A percentile compares a stretch with the other conserved stretches of the same genome.
Evolutionary conservation across 1,140 invertebrate genomes (phyloP).

Genomic region (Diplogasteroides magnus): DNA sequence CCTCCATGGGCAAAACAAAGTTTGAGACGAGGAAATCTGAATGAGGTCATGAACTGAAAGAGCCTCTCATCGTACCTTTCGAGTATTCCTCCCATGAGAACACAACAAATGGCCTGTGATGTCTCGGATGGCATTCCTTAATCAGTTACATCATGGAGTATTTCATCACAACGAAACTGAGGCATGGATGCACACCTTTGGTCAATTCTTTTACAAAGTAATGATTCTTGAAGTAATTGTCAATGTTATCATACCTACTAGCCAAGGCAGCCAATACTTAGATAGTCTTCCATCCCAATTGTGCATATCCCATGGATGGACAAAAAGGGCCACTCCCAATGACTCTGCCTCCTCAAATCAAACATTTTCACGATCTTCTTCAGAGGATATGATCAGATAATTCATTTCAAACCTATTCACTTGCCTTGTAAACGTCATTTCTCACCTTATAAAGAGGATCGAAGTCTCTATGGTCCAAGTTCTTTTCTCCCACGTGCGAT

Average conservation of each 20-base stretch:
- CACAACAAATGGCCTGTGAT: slow-evolving; percentile 61
- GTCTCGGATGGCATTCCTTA: slow-evolving; percentile 66
- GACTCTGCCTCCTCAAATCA: slow-evolving; percentile 60
- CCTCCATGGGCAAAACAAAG: slow-evolving; percentile 66
- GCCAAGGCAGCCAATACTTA: slow-evolving; percentile 66
- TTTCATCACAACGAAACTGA: neutral
- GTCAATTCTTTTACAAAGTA: too few relatives aligned
- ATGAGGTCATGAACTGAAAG: neutral
- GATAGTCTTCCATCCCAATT: slow-evolving; percentile 58
- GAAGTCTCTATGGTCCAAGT: slow-evolving; percentile 62
- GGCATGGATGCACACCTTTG: too few relatives aligned
- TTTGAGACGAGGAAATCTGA: slow-evolving; percentile 54
- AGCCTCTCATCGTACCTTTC: slow-evolving; percentile 53
- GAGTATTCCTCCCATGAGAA: slow-evolving; percentile 64
- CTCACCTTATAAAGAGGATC: slow-evolving; percentile 62
- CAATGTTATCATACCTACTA: slow-evolving; percentile 63
- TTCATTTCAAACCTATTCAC: neutral
- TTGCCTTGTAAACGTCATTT: neutral
- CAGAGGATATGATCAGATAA: neutral
- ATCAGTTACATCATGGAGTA: slow-evolving; percentile 10
- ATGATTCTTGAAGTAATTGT: too few relatives aligned
- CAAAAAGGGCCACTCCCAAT: slow-evolving; percentile 60
- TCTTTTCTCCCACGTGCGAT: slow-evolving; percentile 65
- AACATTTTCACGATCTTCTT: slow-evolving; percentile 7
- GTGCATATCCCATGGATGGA: slow-evolving; percentile 67